Conservation (phyloP, 2,888 invertebrate species). For the Galerucella calmariensis region DNA sequence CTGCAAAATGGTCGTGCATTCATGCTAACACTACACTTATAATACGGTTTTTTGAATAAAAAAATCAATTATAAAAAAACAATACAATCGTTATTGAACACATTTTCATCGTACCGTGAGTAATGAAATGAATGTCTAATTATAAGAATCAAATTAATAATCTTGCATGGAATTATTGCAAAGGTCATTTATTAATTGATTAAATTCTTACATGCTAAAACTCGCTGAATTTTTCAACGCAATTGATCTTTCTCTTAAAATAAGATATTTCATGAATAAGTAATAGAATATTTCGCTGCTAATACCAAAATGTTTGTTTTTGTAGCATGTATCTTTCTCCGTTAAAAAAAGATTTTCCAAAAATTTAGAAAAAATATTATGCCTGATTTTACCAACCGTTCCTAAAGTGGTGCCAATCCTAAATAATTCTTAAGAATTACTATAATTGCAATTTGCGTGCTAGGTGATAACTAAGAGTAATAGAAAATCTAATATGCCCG, state of each 20-base stretch:
- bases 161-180: constrained; percentile 1
- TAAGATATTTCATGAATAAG: not conserved
- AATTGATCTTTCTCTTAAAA: not conserved
- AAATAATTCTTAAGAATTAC: no score
- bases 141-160: not conserved
- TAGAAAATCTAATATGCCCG: no score
- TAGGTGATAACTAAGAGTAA: no score
- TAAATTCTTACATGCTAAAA: not conserved
- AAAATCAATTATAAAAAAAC: not conserved
- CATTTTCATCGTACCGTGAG: no score
- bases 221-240: not conserved
- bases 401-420: no score
- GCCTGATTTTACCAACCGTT: no score
- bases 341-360: no score
- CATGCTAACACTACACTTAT: constrained; percentile 5
- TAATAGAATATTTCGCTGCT: not conserved
- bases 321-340: not conserved
- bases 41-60: not conserved
- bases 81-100: no score
- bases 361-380: no score
- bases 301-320: no score
- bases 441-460: no score
- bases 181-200: constrained; percentile 3
- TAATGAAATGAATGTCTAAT: not conserved
- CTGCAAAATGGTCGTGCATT: constrained; percentile 2